Evolutionary conservation across 2,888 invertebrate genomes (phyloP).

Genomic region (Agrochola lychnidis): DNA sequence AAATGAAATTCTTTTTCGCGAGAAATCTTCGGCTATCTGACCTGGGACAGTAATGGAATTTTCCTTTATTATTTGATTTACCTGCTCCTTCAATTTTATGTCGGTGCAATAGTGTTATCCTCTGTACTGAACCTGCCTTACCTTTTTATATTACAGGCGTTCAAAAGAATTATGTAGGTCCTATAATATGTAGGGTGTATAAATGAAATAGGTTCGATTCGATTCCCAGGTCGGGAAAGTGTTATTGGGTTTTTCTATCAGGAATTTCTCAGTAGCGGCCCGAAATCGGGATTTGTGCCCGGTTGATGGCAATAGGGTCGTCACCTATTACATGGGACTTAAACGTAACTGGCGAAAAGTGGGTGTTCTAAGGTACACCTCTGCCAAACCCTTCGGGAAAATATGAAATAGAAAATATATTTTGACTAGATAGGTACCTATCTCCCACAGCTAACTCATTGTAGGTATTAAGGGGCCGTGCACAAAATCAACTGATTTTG

Average conservation of each 20-base stretch:
- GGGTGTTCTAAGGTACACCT: background rate
- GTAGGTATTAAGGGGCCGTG: background rate
- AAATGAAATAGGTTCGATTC: too few relatives aligned
- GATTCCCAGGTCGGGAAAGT: too few relatives aligned
- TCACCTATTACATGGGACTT: too few relatives aligned
- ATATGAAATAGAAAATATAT: background rate
- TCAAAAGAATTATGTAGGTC: constrained; percentile 24
- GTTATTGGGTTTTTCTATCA: too few relatives aligned
- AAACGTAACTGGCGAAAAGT: too few relatives aligned
- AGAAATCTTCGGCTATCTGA: constrained; percentile 82
- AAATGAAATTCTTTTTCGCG: constrained; percentile 81
- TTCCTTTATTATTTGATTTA: constrained; percentile 89
- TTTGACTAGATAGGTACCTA: background rate
- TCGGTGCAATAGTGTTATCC: constrained; percentile 83
- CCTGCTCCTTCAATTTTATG: constrained; percentile 85
- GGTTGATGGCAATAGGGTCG: too few relatives aligned
- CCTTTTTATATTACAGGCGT: constrained; percentile 68
- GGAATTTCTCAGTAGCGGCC: too few relatives aligned
- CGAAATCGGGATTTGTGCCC: too few relatives aligned
- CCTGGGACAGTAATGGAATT: constrained; percentile 85
- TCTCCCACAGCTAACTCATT: background rate
- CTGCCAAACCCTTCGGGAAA: too few relatives aligned
- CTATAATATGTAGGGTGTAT: background rate
- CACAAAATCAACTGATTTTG: too few relatives aligned
- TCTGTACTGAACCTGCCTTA: constrained; percentile 67